Evolutionary conservation across 2,888 invertebrate genomes (phyloP).

Genomic region (Bombyx huttoni): DNA sequence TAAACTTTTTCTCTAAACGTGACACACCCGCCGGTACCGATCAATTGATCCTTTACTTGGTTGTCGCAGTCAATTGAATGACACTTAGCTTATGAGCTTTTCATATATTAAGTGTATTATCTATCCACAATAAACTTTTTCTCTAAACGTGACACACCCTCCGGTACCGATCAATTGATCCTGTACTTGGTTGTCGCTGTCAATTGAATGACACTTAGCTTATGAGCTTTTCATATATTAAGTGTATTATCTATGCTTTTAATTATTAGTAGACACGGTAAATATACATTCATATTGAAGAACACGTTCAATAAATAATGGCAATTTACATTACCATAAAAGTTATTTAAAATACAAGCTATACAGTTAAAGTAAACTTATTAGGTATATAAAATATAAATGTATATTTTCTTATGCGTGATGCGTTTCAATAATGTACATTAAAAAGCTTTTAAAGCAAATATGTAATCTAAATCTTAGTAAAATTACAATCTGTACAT

Average conservation of each 20-base stretch:
- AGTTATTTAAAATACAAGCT: no score
- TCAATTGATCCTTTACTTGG: constrained; percentile 36
- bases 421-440: no score
- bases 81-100: neutral
- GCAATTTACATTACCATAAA: neutral
- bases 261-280: no score
- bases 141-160: constrained; percentile 40
- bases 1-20: constrained; percentile 53
- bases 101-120: no score
- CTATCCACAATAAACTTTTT: constrained; percentile 52
- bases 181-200: constrained; percentile 29
- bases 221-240: neutral
- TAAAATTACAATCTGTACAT: neutral
- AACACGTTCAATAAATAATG: neutral
- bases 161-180: constrained; percentile 26
- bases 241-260: no score
- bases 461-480: neutral
- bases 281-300: neutral
- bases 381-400: no score
- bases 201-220: constrained; percentile 13
- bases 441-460: neutral
- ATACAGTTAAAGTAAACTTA: no score
- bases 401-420: no score
- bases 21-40: constrained; percentile 31
- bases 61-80: constrained; percentile 21